phyloP scores from a whole-genome alignment of 2,888 invertebrate species.

The Itoplectis maculator region DNA sequence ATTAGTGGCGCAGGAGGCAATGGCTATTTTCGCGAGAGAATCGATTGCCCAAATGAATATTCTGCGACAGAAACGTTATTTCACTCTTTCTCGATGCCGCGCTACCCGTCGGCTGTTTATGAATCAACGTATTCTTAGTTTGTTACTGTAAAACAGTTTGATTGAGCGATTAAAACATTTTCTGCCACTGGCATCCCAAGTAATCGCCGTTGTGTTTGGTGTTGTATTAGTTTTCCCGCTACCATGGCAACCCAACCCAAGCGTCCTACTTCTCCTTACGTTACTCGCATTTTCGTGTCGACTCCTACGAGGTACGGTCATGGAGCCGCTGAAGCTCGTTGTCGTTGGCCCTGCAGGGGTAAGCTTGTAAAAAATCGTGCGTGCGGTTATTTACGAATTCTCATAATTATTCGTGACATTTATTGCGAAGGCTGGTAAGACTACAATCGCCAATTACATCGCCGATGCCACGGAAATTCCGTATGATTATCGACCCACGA shows the following conservation, averaged over 20 bases:
- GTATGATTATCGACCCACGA: slow-evolving; percentile 88
- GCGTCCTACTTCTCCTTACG: neutral
- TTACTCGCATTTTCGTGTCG: neutral
- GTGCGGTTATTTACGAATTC: no score
- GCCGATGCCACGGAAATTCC: slow-evolving; percentile 89
- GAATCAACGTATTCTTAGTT: slow-evolving; percentile 13
- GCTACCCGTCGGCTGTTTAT: neutral
- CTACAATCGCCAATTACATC: slow-evolving; percentile 89
- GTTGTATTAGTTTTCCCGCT: slow-evolving; percentile 26
- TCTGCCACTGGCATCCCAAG: slow-evolving; percentile 22
- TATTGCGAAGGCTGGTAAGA: slow-evolving; percentile 89
- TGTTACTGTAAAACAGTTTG: slow-evolving; percentile 38
- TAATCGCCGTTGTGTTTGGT: slow-evolving; percentile 35
- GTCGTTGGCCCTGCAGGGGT: slow-evolving; percentile 87
- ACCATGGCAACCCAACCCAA: slow-evolving; percentile 54
- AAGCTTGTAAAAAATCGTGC: slow-evolving; percentile 74
- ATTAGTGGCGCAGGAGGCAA: neutral
- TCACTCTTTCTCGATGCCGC: neutral
- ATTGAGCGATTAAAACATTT: slow-evolving; percentile 55
- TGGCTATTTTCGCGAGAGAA: neutral
- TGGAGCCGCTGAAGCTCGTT: slow-evolving; percentile 86
- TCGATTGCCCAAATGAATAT: neutral
- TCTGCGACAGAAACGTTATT: neutral
- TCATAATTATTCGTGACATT: slow-evolving; percentile 65
- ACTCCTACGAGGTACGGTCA: slow-evolving; percentile 14